phyloP scores from a whole-genome alignment of 2,888 invertebrate genomes.

The Chirona hameri region DNA sequence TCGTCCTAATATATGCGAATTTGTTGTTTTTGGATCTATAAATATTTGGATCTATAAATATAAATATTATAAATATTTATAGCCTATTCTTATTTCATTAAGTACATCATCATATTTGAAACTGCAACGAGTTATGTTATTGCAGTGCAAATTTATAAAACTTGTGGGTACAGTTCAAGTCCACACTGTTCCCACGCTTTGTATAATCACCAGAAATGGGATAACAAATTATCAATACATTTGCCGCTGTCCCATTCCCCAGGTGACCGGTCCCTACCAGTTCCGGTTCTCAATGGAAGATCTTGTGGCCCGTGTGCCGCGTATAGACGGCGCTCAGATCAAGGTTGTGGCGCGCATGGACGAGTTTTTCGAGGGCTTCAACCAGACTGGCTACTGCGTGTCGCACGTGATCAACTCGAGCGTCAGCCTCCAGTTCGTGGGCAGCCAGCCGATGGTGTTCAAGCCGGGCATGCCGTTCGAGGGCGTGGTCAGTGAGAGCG shows the following conservation, averaged over 20 bases:
- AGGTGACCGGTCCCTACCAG: constrained; percentile 84
- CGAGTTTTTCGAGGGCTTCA: constrained; percentile 80
- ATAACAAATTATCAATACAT: too few species aligned
- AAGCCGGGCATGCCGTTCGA: constrained; percentile 92
- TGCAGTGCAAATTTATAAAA: too few species aligned
- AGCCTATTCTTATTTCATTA: too few species aligned
- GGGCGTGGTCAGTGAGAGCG: constrained; percentile 62
- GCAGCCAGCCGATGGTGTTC: constrained; percentile 87
- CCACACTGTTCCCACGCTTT: too few species aligned
- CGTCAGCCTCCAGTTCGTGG: constrained; percentile 75
- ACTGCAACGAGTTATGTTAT: too few species aligned
- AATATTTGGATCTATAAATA: too few species aligned
- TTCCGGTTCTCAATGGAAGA: constrained; percentile 84
- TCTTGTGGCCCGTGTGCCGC: constrained; percentile 59
- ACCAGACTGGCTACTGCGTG: constrained; percentile 79
- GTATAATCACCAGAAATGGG: too few species aligned
- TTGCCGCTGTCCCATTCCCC: constrained; percentile 40
- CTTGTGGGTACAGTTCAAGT: too few species aligned
- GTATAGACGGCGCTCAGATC: constrained; percentile 74
- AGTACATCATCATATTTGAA: too few species aligned
- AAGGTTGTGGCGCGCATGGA: constrained; percentile 64
- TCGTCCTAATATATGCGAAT: too few species aligned
- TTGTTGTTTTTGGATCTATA: too few species aligned
- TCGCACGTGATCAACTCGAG: constrained; percentile 85
- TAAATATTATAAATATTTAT: too few species aligned